phyloP scores from a whole-genome alignment of 1,140 invertebrate genomes.

The Drosophila micromelanica region DNA sequence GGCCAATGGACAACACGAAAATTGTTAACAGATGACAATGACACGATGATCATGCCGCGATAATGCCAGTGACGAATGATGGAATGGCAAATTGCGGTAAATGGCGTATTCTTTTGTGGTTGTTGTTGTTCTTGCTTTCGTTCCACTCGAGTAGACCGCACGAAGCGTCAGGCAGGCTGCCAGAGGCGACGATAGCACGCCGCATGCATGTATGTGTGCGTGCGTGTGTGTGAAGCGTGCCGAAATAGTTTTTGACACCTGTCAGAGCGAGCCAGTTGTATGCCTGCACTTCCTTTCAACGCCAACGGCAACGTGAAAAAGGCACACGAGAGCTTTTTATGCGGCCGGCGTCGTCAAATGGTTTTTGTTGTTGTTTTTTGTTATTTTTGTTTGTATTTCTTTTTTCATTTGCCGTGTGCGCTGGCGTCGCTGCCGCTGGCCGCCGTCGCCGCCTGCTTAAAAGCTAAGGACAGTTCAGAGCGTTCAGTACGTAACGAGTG shows the following conservation, averaged over 20 bases:
- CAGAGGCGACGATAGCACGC: background rate
- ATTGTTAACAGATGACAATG: slow-evolving; percentile 67
- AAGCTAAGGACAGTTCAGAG: slow-evolving; percentile 76
- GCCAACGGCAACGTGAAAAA: slow-evolving; percentile 4
- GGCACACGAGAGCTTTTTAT: slow-evolving; percentile 39
- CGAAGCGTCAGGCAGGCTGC: slow-evolving; percentile 45
- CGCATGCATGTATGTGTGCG: slow-evolving; percentile 1
- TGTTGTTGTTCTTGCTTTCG: background rate
- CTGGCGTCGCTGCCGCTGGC: slow-evolving; percentile 47
- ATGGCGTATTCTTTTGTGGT: slow-evolving; percentile 1
- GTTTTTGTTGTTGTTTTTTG: slow-evolving; percentile 4
- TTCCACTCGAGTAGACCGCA: background rate
- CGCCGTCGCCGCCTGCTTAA: slow-evolving; percentile 49
- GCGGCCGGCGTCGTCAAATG: slow-evolving; percentile 34
- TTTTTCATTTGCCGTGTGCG: slow-evolving; percentile 12
- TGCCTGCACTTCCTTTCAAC: slow-evolving; percentile 34
- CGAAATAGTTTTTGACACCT: slow-evolving; percentile 36
- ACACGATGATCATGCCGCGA: slow-evolving; percentile 68
- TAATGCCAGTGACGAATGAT: slow-evolving; percentile 49
- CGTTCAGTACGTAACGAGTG: slow-evolving; percentile 71
- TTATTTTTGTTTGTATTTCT: background rate
- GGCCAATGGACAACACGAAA: slow-evolving; percentile 41
- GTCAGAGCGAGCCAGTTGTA: slow-evolving; percentile 14
- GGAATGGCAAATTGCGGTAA: slow-evolving; percentile 5
- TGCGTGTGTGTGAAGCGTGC: slow-evolving; percentile 44